A percentile compares a stretch with the other conserved stretches of the same genome.
Conservation (phyloP, 2,888 invertebrate genomes). For the Polyommatus iphigenia region DNA sequence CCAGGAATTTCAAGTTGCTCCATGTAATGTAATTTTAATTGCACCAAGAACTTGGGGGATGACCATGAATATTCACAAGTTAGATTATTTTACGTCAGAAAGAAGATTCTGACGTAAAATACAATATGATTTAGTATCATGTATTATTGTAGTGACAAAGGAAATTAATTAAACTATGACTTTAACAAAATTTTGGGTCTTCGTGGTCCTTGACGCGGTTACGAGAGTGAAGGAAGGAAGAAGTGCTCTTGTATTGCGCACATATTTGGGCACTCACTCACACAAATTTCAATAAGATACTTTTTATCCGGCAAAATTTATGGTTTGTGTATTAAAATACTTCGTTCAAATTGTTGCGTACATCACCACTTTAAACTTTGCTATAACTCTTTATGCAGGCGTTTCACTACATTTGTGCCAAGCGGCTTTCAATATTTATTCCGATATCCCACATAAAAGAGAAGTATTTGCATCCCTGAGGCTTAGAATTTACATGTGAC, state of each 20-base stretch:
- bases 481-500: not conserved
- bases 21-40: constrained; percentile 10
- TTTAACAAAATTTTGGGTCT: no score
- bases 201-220: no score
- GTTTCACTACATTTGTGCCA: not conserved
- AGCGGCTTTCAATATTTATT: constrained; percentile 11
- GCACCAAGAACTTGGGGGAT: not conserved
- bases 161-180: no score
- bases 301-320: no score
- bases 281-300: no score
- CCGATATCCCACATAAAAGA: constrained; percentile 2
- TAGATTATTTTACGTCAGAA: not conserved
- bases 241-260: no score
- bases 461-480: constrained; percentile 12
- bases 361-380: not conserved
- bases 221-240: no score
- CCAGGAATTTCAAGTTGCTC: constrained; percentile 1
- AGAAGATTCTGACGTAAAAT: not conserved
- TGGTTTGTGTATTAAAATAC: no score
- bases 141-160: no score
- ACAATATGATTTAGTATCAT: not conserved
- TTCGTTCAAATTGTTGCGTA: no score
- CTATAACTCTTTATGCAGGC: constrained; percentile 6
- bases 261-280: no score
- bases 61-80: not conserved